Base-by-base conservation (phyloP, 2,797 vertebrate genomes). In the Danio jaintianensis region DNA sequence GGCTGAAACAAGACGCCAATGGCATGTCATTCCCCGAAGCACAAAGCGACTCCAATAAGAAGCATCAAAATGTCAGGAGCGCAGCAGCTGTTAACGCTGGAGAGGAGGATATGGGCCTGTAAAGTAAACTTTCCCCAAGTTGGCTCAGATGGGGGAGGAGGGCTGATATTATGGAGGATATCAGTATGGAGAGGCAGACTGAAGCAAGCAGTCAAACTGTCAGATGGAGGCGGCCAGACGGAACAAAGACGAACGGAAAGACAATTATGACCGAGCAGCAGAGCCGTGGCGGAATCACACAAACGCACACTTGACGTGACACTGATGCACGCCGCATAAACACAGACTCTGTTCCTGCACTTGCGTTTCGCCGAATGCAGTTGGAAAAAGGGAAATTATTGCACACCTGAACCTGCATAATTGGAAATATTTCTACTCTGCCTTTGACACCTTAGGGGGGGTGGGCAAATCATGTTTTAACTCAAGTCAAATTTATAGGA, bases 201-300 rank as follows among this genome's bases (percentile, higher is more conserved):
- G 83, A 86, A 90, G 90, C 89, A 87, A 89, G 89, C 91, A 92
- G 91, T 92, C 92, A 93, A 91, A 92, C 91, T 93, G 93, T 92
- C 93, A 93, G 89, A 86, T 87, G 86, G 88, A 91, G 90, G 92
- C 91, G 82, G 87, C 89, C 91, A 92, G 88, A 93, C 80, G 90
- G 92, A 93, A 93, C 92, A 92, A 91, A 92, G 91, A 91, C 83
- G 88, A 92, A 91, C 88, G 87, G 86, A 86, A 87, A 92, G 91
- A 91, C 89, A 89, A 92, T 93, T 92, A 92, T 89, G 87, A 87
- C 82, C 82, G 83, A 42, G 85, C 70, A 68, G 89, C 79, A 11
- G 84, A 88, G 87, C 87, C 89, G 90, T 87, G 89, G 86, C 82
- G 80, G 80, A 82, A 81, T 71, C 84, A 59, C 55, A 75, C 68